Conservation (phyloP, 2,113 vertebrate genomes). For the human (Homo sapiens) region GRCh38 chr2:57583501-57584000, state of each 20-base stretch:
- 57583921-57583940: neutral
- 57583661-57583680: neutral
- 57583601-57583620: too few relatives aligned
- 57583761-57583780: neutral
- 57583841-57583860: neutral
- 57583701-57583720: neutral
- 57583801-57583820: neutral
- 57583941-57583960: neutral
- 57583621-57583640: neutral
- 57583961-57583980: neutral
- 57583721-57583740: neutral
- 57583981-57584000: neutral
- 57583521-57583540: neutral
- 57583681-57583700: neutral
- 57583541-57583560: neutral
- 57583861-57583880: neutral
- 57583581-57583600: neutral
- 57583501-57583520: neutral
- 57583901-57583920: neutral
- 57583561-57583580: neutral
- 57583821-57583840: neutral
- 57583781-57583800: neutral
- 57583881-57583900: neutral
- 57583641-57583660: neutral
- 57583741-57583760: neutral